Percentiles rank a stretch among this genome's conserved stretches.
Conservation (phyloP, 2,797 vertebrate species). For the Hypotaenidia okinawae region DNA sequence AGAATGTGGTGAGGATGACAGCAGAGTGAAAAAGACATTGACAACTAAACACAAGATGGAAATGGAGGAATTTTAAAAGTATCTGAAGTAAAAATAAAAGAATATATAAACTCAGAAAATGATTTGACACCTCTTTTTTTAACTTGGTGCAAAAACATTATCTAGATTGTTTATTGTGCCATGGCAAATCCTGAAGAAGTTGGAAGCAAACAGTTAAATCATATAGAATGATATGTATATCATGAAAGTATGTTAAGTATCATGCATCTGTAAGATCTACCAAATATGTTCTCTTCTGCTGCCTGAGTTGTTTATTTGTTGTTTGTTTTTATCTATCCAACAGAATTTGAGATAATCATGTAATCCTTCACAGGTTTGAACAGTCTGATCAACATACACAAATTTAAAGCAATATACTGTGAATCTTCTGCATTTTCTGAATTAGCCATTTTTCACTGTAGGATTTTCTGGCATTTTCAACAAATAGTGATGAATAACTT, state of each 20-base stretch:
- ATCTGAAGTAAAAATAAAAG: neutral
- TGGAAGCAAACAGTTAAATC: neutral
- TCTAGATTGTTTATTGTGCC: neutral
- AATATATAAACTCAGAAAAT: neutral
- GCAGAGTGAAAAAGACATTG: neutral
- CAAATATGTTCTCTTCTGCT: neutral
- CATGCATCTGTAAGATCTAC: neutral
- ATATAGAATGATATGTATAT: neutral
- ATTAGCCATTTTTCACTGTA: neutral
- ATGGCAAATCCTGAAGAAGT: neutral
- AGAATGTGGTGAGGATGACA: neutral
- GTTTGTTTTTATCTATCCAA: neutral
- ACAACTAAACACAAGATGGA: neutral
- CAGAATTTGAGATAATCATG: neutral
- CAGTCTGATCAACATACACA: neutral
- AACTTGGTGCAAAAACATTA: neutral
- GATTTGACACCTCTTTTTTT: neutral
- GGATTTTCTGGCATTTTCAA: neutral
- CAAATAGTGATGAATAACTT: neutral
- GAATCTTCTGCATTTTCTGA: neutral
- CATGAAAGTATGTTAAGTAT: rapidly evolving
- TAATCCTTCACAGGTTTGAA: neutral
- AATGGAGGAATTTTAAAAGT: neutral
- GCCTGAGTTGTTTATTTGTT: neutral
- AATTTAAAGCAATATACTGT: neutral